Evolutionary conservation across 2,888 invertebrate genomes (phyloP), one percentile per base, ranked within the genome.

Genomic region (Zootermopsis nevadensis): DNA sequence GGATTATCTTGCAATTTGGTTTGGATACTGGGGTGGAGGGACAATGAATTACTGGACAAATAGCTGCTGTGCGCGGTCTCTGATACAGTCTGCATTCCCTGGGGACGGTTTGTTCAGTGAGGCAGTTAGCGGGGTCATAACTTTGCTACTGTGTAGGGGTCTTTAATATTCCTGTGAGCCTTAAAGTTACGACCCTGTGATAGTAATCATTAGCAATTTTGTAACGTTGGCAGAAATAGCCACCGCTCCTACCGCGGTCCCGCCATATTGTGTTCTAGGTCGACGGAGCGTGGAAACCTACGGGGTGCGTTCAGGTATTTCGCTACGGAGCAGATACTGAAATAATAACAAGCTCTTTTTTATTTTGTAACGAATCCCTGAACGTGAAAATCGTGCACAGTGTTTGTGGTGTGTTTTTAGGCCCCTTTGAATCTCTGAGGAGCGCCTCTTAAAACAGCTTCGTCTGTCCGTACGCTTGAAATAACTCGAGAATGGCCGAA

Each of bases 1-100:
- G 74, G 38, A 74, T 38, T 74, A 74, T 74, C 74, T 38, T 38
- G 38, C 74, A 38, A n/a, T 69, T 69, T 33, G 69, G 38, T 38
- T 38, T 38, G 74, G 72, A 10, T 15, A 35, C 12, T 74, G 31
- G 22, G 33, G 69, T 7, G 38, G 38, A 24, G 38, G n/a, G 27
- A 33, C 69, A 38, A 24, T 74, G 42, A 74, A 74, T 38, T 74
- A 24, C 33, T 33, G 74, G 0, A 38, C 74, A 74, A 38, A 38
- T 38, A 19, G 74, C 33, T 74, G 69, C 35, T 22, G 7, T 27
- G 12, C 15, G 69, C 60, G 27, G 3, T 27, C 27, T 60, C n/a
- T 27, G 1, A n/a, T 27, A 60, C 6, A 60, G 12, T 1, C 60
- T 7, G 60, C 60, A 4, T 60, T 69, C 69, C 69, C 69, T 30